phyloP scores from a whole-genome alignment of 2,888 invertebrate species.

The Machimus atricapillus region DNA sequence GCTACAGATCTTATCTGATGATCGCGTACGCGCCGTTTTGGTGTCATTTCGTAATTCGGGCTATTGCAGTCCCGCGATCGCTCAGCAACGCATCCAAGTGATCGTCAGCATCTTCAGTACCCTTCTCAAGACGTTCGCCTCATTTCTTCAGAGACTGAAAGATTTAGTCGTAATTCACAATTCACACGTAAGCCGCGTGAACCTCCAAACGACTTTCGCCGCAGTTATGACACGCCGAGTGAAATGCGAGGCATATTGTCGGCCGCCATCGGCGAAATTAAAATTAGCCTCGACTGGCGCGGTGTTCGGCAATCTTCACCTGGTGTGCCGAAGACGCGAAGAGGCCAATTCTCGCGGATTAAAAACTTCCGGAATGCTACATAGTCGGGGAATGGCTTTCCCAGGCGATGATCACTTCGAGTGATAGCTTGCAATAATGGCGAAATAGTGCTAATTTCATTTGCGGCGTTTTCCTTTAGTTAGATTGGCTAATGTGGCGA shows the following conservation, averaged over 20 bases:
- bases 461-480: background rate
- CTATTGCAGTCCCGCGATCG: background rate
- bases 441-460: background rate
- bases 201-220: slow-evolving; percentile 25
- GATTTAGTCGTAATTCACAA: slow-evolving; percentile 33
- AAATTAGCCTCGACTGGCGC: background rate
- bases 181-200: slow-evolving; percentile 33
- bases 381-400: background rate
- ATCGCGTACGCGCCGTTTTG: slow-evolving; percentile 34
- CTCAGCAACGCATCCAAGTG: background rate
- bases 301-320: background rate
- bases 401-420: background rate
- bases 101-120: background rate
- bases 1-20: slow-evolving; percentile 36
- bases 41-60: slow-evolving; percentile 42
- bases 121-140: background rate
- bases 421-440: background rate
- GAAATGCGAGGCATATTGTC: slow-evolving; percentile 13
- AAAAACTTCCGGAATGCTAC: background rate
- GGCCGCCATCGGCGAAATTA: slow-evolving; percentile 7
- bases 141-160: background rate
- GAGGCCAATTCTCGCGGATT: slow-evolving; percentile 5
- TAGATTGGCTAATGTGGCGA: background rate
- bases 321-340: background rate
- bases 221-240: slow-evolving; percentile 31